phyloP scores from a whole-genome alignment of 2,888 invertebrate species.

The Flabesymbios commensalis region DNA sequence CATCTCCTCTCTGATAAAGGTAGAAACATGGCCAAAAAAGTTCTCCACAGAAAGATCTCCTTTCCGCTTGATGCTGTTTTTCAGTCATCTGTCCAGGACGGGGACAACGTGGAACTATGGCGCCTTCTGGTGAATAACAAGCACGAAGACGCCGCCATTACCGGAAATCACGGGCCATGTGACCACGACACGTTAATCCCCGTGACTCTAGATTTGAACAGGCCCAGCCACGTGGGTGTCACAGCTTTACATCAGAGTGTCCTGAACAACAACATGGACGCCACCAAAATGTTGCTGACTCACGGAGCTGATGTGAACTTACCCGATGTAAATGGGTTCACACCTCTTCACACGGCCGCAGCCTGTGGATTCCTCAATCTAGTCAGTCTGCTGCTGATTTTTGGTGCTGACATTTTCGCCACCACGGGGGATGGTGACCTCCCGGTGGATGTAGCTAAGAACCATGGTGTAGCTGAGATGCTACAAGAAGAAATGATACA shows the following conservation, averaged over 20 bases:
- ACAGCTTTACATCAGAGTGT: slow-evolving; percentile 53
- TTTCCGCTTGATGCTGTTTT: slow-evolving; percentile 51
- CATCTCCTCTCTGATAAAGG: too few relatives aligned
- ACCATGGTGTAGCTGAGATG: slow-evolving; percentile 42
- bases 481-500: slow-evolving; percentile 44
- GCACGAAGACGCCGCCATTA: slow-evolving; percentile 23
- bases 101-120: slow-evolving; percentile 45
- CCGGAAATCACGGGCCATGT: too few relatives aligned
- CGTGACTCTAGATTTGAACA: slow-evolving; percentile 49
- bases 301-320: slow-evolving; percentile 45
- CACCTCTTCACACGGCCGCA: slow-evolving; percentile 50
- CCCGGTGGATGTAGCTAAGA: slow-evolving; percentile 49
- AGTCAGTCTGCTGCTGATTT: slow-evolving; percentile 45
- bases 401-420: slow-evolving; percentile 48
- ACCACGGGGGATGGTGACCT: slow-evolving; percentile 44
- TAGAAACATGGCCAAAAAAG: too few relatives aligned
- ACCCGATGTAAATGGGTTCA: slow-evolving; percentile 50
- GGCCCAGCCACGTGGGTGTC: slow-evolving; percentile 47
- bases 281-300: slow-evolving; percentile 46
- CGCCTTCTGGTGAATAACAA: slow-evolving; percentile 32
- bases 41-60: too few relatives aligned
- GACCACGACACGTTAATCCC: too few relatives aligned
- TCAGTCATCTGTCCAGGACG: slow-evolving; percentile 50
- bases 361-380: slow-evolving; percentile 50
- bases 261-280: slow-evolving; percentile 50